phyloP scores from a whole-genome alignment of 2,113 vertebrate species.

The Probosciger aterrimus region DNA sequence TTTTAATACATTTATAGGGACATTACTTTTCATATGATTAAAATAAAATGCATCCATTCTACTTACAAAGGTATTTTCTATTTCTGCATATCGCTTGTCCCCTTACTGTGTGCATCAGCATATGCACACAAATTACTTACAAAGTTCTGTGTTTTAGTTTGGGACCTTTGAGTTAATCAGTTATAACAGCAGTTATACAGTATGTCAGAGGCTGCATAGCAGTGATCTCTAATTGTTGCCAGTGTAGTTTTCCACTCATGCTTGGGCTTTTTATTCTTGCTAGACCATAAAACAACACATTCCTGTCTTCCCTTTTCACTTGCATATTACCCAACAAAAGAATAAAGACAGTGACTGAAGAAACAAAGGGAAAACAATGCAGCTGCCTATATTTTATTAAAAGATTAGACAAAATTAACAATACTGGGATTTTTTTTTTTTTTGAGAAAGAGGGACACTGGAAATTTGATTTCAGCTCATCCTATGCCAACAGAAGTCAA shows the following conservation, averaged over 20 bases:
- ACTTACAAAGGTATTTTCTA: background rate
- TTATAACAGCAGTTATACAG: background rate
- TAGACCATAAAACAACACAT: background rate
- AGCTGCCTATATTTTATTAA: background rate
- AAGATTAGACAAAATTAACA: background rate
- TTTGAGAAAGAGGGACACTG: background rate
- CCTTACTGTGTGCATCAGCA: background rate
- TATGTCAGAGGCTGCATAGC: background rate
- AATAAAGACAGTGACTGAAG: background rate
- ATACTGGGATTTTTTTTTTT: background rate
- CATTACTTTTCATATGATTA: background rate
- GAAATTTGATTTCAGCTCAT: background rate
- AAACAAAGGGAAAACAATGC: background rate
- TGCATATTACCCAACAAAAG: background rate
- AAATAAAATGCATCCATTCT: background rate
- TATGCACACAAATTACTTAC: fast-evolving
- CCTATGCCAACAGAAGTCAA: background rate
- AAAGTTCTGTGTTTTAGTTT: background rate
- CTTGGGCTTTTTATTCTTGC: background rate
- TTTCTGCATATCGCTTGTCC: background rate
- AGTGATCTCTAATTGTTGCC: background rate
- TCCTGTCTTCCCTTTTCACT: background rate
- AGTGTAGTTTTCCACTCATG: background rate
- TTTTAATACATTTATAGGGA: background rate
- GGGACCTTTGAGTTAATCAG: background rate